These are phyloP conservation scores for Liodrosophila aerea DNA, from an alignment of 2,888 invertebrate genomes.

Conservation along the genomic window DNA sequence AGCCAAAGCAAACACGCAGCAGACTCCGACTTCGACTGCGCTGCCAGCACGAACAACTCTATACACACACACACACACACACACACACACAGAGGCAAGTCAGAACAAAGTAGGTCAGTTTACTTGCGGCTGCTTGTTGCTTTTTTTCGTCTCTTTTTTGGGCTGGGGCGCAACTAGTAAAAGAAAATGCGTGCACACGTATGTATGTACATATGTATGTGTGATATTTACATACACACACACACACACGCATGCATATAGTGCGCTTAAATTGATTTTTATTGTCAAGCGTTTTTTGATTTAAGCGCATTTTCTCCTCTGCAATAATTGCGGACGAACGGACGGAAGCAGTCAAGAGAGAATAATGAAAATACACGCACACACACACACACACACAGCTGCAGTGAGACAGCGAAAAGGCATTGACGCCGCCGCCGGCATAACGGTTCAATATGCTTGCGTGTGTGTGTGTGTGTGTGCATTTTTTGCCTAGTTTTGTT, in stretches of 20 bases:
- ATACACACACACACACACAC: slow-evolving; percentile 1
- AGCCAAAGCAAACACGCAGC: slow-evolving; percentile 18
- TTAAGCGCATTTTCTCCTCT: no score
- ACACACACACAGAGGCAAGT: slow-evolving; percentile 27
- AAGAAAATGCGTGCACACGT: slow-evolving; percentile 6
- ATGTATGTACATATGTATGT: neutral
- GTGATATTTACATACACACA: neutral
- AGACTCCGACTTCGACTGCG: slow-evolving; percentile 4
- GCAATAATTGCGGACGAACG: slow-evolving; percentile 25
- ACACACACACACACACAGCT: no score
- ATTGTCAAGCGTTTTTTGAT: slow-evolving; percentile 29
- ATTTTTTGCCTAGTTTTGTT: slow-evolving; percentile 16
- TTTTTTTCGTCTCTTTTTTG: neutral
- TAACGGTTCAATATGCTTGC: slow-evolving; percentile 35
- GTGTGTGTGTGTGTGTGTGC: slow-evolving; percentile 1
- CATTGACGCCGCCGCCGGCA: neutral
- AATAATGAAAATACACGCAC: neutral
- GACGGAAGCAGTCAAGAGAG: slow-evolving; percentile 1
- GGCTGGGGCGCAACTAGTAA: slow-evolving; percentile 32
- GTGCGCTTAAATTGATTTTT: slow-evolving; percentile 44
- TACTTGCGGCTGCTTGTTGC: slow-evolving; percentile 19
- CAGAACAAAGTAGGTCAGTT: slow-evolving; percentile 65
- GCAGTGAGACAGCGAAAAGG: no score
- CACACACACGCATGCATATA: slow-evolving; percentile 6
- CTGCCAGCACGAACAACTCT: neutral